These are phyloP conservation scores for Clarias macrocephalus DNA, from an alignment of 2,113 vertebrate species.

Conservation along the genomic window DNA sequence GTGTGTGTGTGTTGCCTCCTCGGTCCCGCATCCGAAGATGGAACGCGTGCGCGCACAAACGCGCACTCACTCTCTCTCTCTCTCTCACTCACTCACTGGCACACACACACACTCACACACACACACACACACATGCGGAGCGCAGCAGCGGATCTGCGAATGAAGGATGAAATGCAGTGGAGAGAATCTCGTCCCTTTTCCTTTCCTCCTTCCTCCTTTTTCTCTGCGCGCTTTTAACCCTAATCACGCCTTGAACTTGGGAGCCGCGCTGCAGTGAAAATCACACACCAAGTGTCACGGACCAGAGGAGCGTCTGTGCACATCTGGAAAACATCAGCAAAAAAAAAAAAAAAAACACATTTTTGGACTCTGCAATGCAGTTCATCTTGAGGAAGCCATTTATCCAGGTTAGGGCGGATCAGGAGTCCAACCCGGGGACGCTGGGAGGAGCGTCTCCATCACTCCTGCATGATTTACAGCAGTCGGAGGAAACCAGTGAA, in stretches of 20 bases:
- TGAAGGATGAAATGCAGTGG: background rate
- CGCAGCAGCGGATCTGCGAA: slow-evolving; percentile 11
- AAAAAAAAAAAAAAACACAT: background rate
- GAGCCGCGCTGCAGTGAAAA: background rate
- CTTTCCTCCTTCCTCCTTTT: background rate
- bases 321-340: background rate
- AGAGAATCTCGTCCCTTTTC: background rate
- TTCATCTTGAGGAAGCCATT: background rate
- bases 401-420: background rate
- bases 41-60: background rate
- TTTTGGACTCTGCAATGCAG: background rate
- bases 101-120: background rate
- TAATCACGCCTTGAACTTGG: background rate
- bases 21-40: slow-evolving; percentile 23
- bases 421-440: background rate
- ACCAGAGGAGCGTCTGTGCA: background rate
- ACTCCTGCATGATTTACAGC: background rate
- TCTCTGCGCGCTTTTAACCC: background rate
- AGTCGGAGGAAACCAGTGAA: background rate
- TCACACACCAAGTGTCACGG: background rate
- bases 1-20: background rate
- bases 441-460: background rate
- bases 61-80: background rate
- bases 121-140: background rate
- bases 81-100: background rate